Evolutionary conservation across 1,140 invertebrate genomes (phyloP).

Genomic region (Aphelenchoides besseyi): DNA sequence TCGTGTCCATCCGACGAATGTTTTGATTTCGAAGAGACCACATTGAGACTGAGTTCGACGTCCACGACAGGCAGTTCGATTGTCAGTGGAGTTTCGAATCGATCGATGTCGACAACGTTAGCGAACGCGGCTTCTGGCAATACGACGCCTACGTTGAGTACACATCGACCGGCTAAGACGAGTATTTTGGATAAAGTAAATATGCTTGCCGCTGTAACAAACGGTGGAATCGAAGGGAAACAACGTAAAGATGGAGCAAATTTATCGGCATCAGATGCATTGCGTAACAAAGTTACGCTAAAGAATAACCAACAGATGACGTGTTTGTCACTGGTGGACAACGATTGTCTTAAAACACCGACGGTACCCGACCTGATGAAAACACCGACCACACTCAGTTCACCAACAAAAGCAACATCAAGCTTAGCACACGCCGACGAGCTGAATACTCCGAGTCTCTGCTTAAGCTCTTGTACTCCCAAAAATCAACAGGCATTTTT

Average conservation of each 20-base stretch:
- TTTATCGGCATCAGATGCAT: slow-evolving; percentile 5
- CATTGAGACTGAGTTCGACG: background rate
- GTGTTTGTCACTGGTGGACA: slow-evolving; percentile 39
- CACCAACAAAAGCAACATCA: slow-evolving; percentile 42
- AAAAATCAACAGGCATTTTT: slow-evolving; percentile 60
- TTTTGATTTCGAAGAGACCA: background rate
- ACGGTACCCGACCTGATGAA: slow-evolving; percentile 50
- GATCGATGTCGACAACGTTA: slow-evolving; percentile 1
- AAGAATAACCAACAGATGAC: slow-evolving; percentile 44
- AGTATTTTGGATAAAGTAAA: background rate
- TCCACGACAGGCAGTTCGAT: background rate
- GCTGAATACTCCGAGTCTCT: slow-evolving; percentile 53
- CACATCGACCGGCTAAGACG: background rate
- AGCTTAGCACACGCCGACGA: slow-evolving; percentile 43
- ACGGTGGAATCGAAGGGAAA: background rate
- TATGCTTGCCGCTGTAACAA: background rate
- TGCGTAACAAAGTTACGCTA: slow-evolving; percentile 21
- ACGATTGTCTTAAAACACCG: slow-evolving; percentile 56
- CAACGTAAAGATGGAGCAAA: background rate
- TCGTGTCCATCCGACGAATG: background rate
- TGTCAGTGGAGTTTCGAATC: too few species aligned
- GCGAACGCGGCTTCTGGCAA: background rate
- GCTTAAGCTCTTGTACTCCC: slow-evolving; percentile 50
- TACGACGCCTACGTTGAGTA: background rate
- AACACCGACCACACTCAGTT: slow-evolving; percentile 45